These are phyloP conservation scores for Actinemys pallida DNA, from an alignment of 2,113 vertebrate genomes.

Conservation along the genomic window DNA sequence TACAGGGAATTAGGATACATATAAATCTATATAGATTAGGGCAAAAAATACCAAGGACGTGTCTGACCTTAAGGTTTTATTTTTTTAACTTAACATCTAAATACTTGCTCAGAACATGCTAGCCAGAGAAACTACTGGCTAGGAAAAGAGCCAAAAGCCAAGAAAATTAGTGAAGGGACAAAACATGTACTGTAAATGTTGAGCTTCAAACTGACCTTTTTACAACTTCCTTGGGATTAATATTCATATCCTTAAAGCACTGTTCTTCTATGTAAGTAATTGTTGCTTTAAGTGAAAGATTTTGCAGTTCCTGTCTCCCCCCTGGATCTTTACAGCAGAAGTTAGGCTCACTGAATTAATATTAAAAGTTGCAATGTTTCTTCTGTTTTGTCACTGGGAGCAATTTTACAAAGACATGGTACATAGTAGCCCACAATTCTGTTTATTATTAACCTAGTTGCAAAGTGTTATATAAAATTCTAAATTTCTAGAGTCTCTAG, in stretches of 20 bases:
- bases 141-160: constrained; percentile 57
- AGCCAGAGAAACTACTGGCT: constrained; percentile 46
- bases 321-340: neutral
- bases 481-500: constrained; percentile 14
- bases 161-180: constrained; percentile 65
- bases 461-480: constrained; percentile 3
- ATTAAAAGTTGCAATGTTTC: neutral
- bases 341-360: neutral
- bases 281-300: constrained; percentile 31
- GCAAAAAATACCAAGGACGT: constrained; percentile 25
- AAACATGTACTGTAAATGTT: constrained; percentile 52
- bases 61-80: neutral
- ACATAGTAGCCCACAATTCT: neutral
- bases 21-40: neutral
- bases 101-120: constrained; percentile 25
- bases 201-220: constrained; percentile 42
- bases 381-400: neutral
- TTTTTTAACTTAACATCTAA: constrained; percentile 48
- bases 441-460: constrained; percentile 36
- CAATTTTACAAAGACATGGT: constrained; percentile 8
- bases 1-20: constrained; percentile 12
- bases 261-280: neutral
- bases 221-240: constrained; percentile 35
- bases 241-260: constrained; percentile 58
- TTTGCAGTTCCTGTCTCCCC: constrained; percentile 29